phyloP scores from a whole-genome alignment of 2,113 vertebrate species.

The Oxygymnocypris stewartii region DNA sequence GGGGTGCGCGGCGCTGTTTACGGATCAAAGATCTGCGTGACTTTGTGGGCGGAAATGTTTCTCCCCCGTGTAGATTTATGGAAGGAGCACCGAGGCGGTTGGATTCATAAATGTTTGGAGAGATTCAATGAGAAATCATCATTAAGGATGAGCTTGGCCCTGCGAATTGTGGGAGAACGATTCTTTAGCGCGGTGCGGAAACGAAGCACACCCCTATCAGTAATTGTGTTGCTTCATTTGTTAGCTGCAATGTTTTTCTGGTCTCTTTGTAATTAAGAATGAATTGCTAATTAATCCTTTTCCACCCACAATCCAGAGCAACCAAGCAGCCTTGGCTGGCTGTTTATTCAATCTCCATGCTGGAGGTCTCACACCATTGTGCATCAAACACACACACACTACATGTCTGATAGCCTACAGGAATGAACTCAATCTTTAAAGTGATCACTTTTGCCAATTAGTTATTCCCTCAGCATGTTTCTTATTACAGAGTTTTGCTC shows the following conservation, averaged over 20 bases:
- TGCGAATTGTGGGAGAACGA: not conserved
- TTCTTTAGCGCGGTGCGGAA: not conserved
- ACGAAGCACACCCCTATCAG: conserved; percentile 29
- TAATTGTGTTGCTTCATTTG: conserved; percentile 52
- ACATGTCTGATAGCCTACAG: conserved; percentile 1
- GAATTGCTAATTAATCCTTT: conserved; percentile 61
- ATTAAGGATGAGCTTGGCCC: conserved; percentile 23
- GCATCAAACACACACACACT: not conserved
- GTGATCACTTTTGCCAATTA: conserved; percentile 27
- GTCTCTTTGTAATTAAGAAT: conserved; percentile 56
- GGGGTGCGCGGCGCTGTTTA: not conserved
- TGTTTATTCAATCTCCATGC: conserved; percentile 11
- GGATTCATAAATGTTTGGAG: not conserved
- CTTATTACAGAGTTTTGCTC: not conserved
- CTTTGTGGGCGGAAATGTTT: conserved; percentile 14
- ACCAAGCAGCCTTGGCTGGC: conserved; percentile 31
- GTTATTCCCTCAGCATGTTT: not conserved
- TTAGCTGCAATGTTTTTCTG: conserved; percentile 48
- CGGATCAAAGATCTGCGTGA: conserved; percentile 14
- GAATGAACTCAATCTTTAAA: conserved; percentile 9
- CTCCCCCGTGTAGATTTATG: conserved; percentile 15
- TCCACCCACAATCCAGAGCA: conserved; percentile 49
- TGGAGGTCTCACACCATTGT: conserved; percentile 3
- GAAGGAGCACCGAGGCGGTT: not conserved
- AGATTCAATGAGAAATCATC: conserved; percentile 31